Percentiles rank a stretch among this genome's conserved stretches.
These are phyloP conservation scores for Pedicia rivosa DNA, from an alignment of 2,888 invertebrate genomes.

Conservation along the genomic window DNA sequence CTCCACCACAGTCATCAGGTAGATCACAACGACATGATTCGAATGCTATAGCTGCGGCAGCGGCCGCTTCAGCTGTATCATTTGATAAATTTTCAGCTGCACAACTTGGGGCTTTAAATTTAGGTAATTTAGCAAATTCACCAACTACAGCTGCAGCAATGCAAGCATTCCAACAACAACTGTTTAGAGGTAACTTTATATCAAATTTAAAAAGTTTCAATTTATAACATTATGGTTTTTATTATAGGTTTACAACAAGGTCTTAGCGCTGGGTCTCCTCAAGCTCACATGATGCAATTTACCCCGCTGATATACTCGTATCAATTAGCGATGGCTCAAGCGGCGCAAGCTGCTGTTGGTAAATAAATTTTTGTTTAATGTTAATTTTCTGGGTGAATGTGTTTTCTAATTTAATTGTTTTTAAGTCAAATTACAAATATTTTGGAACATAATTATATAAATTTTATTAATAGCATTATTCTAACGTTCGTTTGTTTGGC, in stretches of 20 bases:
- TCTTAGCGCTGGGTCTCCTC: conserved; percentile 28
- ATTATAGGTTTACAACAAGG: conserved; percentile 25
- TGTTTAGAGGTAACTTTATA: conserved; percentile 48
- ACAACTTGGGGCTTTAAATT: conserved; percentile 20
- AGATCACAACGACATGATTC: conserved; percentile 14
- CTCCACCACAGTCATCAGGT: conserved; percentile 19
- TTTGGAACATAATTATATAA: no score
- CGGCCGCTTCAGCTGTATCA: conserved; percentile 27
- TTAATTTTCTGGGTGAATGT: not conserved
- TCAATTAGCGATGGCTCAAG: conserved; percentile 74
- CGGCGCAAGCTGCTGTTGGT: conserved; percentile 40
- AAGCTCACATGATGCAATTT: conserved; percentile 81
- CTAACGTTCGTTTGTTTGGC: no score
- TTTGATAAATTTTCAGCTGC: conserved; percentile 25
- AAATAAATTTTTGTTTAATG: conserved; percentile 15
- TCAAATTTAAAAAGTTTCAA: not conserved
- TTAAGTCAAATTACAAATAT: no score
- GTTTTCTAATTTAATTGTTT: not conserved
- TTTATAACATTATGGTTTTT: not conserved
- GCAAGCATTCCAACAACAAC: conserved; percentile 71
- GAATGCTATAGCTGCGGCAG: conserved; percentile 32
- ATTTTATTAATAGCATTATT: no score
- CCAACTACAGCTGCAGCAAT: conserved; percentile 50
- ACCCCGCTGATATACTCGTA: conserved; percentile 77
- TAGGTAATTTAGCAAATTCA: conserved; percentile 23